These are phyloP conservation scores for Alouatta palliata DNA, from an alignment of 2,113 vertebrate species.

Conservation along the genomic window DNA sequence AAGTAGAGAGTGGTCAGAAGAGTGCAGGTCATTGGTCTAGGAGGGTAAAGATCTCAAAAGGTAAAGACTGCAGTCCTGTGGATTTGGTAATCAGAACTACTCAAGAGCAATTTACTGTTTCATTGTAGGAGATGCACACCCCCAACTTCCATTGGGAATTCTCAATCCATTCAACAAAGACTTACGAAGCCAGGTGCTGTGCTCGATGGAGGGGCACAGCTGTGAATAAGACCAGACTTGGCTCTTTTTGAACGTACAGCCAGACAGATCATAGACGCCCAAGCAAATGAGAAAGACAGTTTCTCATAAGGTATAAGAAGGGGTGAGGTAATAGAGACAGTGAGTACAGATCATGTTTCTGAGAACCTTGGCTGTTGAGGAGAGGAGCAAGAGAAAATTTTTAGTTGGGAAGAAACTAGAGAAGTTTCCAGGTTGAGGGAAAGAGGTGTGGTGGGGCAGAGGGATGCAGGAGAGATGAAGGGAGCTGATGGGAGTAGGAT, in stretches of 20 bases:
- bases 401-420: not conserved
- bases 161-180: constrained; percentile 4
- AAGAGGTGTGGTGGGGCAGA: not conserved
- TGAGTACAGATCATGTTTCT: not conserved
- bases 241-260: not conserved
- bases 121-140: not conserved
- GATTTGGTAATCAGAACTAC: not conserved
- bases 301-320: not conserved
- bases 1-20: not conserved
- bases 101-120: not conserved
- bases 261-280: not conserved
- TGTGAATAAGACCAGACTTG: not conserved
- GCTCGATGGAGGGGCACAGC: not conserved
- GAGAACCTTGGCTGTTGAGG: not conserved
- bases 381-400: not conserved
- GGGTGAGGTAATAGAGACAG: not conserved
- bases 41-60: not conserved
- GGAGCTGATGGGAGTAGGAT: not conserved
- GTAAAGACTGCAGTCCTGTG: not conserved
- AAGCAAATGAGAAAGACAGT: not conserved
- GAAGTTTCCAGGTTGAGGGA: not conserved
- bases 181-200: not conserved
- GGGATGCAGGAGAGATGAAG: not conserved
- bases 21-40: not conserved
- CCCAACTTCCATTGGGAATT: not conserved